A percentile compares a stretch with the other conserved stretches of the same genome.
phyloP scores from a whole-genome alignment of 2,888 invertebrate species.

The Autographa pulchrina region DNA sequence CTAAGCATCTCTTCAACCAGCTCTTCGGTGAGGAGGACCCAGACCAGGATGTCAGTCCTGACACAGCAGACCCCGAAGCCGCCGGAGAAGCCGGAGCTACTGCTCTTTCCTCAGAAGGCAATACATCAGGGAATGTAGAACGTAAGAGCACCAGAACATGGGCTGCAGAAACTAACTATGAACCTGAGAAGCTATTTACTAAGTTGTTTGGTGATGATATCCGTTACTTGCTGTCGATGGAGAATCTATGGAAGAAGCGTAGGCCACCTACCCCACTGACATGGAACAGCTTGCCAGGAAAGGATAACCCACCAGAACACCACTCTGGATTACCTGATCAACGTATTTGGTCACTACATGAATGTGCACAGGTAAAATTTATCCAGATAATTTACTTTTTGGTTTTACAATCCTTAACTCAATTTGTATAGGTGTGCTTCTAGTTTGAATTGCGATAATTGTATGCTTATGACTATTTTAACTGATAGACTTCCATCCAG shows the following conservation, averaged over 20 bases:
- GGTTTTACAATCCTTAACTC: too few relatives aligned
- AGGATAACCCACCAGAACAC: slow-evolving; percentile 81
- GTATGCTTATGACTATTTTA: too few relatives aligned
- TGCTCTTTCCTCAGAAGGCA: slow-evolving; percentile 87
- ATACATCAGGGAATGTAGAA: slow-evolving; percentile 86
- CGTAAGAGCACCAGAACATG: slow-evolving; percentile 95
- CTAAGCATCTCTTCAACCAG: slow-evolving; percentile 99
- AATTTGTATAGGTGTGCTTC: too few relatives aligned
- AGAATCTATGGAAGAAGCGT: slow-evolving; percentile 98
- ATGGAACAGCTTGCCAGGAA: slow-evolving; percentile 91
- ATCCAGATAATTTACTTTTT: slow-evolving; percentile 3
- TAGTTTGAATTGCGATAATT: too few relatives aligned
- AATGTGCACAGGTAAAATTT: slow-evolving; percentile 90
- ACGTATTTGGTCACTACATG: slow-evolving; percentile 93
- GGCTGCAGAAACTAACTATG: slow-evolving; percentile 95
- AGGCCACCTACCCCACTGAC: slow-evolving; percentile 94
- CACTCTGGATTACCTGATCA: slow-evolving; percentile 92
- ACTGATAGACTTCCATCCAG: too few relatives aligned
- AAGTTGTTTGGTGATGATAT: slow-evolving; percentile 99
- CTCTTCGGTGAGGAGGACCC: slow-evolving; percentile 99
- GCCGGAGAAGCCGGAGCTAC: slow-evolving; percentile 91
- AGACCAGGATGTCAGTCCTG: slow-evolving; percentile 99
- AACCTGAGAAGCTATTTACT: slow-evolving; percentile 95
- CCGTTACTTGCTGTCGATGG: slow-evolving; percentile 97
- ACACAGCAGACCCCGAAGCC: slow-evolving; percentile 98